Base-by-base conservation (phyloP, 2,113 vertebrate species). In the Coptodon bakossiorum region DNA sequence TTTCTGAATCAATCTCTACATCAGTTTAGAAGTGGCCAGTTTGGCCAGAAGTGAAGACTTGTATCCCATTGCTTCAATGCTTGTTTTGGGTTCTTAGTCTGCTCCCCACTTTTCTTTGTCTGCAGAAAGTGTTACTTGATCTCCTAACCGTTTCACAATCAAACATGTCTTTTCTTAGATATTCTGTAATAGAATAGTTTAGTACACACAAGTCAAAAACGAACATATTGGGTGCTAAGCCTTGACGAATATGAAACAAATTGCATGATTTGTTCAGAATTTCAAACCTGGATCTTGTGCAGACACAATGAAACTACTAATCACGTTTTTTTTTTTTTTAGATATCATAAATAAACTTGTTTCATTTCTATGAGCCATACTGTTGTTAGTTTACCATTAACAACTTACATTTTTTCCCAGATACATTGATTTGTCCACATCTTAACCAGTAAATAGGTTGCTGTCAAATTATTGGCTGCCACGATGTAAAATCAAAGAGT, bases 401-500 rank as follows among this genome's bases (percentile, higher is more conserved):
- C n/a, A 24, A 71, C 36, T 71, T 36, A 13, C n/a, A 43, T 71
- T 24, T 43, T 71, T 24, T 3, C 12, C 66, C 66, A 43, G 5
- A 71, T 71, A 40, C 66, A 24, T 24, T 40, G n/a, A 43, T 71
- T 68, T 40, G 63, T 40, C 34, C 36, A 68, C 4, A 40, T 14
- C 63, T 43, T 43, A 71, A 71, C 66, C 36, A 24, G 7, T 38
- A 68, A 84, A 66, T 61, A 38, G 14, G 13, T 68, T 57, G 53
- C 24, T 19, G 16, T 71, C n/a, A 71, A 45, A 82, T 80, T 52
- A 81, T 57, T 61, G 9, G 45, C 29, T 84, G 36, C 9, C 38
- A 12, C 68, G 17, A 56, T 76, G 80, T 86, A 40, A 87, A 73
- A 81, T 90, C 80, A 85, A 14, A 71, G 36, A 40, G n/a, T 71